Evolutionary conservation across 2,888 invertebrate genomes (phyloP), one percentile per base, ranked within the genome.

Genomic region (Apodemia duryi): DNA sequence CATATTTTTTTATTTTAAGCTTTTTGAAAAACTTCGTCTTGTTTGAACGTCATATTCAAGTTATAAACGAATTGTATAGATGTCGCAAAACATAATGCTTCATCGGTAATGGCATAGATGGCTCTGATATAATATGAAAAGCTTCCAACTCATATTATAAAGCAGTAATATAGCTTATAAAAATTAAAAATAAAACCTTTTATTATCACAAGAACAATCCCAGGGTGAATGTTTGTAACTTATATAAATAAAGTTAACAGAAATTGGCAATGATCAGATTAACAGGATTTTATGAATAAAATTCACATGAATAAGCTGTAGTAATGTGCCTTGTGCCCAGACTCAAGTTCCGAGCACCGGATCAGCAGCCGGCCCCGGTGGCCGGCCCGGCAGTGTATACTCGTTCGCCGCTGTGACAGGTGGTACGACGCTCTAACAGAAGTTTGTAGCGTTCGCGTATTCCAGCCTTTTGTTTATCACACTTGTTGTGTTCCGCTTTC

Each of bases 381-480:
- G 83, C 43, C 77, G 11, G 71, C 74, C 38, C 38, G 38, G 84
- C 89, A 91, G 91, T 91, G 81, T 82, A 85, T 83, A 85, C 83
- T 85, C 84, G 87, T 82, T 81, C 83, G 84, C 78, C 83, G 76
- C 76, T 73, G 83, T 80, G 85, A 82, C 88, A 91, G 91, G 90
- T 90, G 90, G 82, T 83, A 79, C 81, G 83, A 74, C 75, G 78
- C 78, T 78, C 75, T 77, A 69, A 71, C 73, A 72, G 74, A 75
- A 77, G 73, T 79, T 84, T 82, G 78, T 84, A 84, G 81, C 81
- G 82, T 77, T 85, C 89, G 88, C 88, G 89, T 84, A 81, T 82
- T 77, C 75, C 77, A 77, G 73, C 80, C 82, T 82, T 84, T 88
- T 86, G 88, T 88, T 85, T 85, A 83, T 78, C 83, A 80, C 83